A percentile compares a stretch with the other conserved stretches of the same genome.
phyloP scores from a whole-genome alignment of 1,140 invertebrate species.

The Polypedilum pembai region DNA sequence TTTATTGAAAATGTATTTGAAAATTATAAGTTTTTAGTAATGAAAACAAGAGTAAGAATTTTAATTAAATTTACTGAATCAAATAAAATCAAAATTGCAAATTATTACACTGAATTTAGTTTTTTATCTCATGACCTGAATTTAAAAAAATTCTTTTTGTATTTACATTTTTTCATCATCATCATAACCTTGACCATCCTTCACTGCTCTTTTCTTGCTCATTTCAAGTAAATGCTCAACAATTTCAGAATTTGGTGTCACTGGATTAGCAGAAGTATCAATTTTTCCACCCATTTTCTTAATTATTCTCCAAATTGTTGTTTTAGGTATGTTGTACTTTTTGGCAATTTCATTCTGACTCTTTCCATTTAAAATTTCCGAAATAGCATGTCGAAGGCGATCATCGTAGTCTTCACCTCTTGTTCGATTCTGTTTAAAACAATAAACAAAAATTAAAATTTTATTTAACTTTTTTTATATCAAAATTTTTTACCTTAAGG shows the following conservation, averaged over 20 bases:
- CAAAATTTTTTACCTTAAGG: constrained; percentile 37
- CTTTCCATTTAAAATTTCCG: constrained; percentile 50
- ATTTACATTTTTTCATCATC: neutral
- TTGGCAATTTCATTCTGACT: constrained; percentile 51
- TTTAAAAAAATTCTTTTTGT: neutral
- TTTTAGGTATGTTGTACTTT: constrained; percentile 51
- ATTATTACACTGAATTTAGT: no score
- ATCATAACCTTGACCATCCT: neutral
- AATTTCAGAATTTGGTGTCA: neutral
- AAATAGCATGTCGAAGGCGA: constrained; percentile 50
- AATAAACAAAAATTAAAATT: no score
- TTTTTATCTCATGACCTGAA: no score
- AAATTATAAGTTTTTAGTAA: no score
- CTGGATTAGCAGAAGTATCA: constrained; percentile 31
- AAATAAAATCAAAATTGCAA: no score
- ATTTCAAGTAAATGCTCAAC: neutral
- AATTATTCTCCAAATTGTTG: constrained; percentile 53
- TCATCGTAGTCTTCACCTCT: constrained; percentile 45
- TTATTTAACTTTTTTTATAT: no score
- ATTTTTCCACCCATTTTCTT: constrained; percentile 41
- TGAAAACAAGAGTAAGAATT: no score
- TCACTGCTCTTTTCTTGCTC: neutral
- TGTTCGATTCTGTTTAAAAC: constrained; percentile 39
- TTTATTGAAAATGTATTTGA: no score
- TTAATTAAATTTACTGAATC: no score